Conservation (phyloP, 1,140 invertebrate species). For the Zaprionus kolodkinae region DNA sequence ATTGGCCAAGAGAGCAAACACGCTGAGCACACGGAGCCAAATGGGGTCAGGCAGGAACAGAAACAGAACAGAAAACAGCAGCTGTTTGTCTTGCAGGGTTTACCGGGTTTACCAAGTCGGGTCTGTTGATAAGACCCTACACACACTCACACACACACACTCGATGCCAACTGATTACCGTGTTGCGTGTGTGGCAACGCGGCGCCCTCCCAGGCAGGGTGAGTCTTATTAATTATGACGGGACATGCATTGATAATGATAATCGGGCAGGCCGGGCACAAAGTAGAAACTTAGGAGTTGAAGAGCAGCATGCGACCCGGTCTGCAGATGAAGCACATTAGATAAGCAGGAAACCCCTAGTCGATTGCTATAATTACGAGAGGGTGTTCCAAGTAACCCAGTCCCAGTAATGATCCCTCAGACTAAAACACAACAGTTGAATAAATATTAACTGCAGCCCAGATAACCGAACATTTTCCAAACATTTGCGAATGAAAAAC, state of each 20-base stretch:
- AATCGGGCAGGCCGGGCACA: conserved; percentile 37
- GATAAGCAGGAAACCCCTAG: conserved; percentile 43
- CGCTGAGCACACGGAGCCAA: not conserved
- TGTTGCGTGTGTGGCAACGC: conserved; percentile 55
- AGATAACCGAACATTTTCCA: not conserved
- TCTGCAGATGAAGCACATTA: conserved; percentile 58
- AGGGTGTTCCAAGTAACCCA: not conserved
- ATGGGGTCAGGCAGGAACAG: conserved; percentile 37
- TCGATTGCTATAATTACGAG: conserved; percentile 43
- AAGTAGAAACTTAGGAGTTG: conserved; percentile 1
- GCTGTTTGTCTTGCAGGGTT: conserved; percentile 59
- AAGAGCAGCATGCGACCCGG: conserved; percentile 30
- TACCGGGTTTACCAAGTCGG: conserved; percentile 7
- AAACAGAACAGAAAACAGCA: conserved; percentile 46
- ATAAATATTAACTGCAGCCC: not conserved
- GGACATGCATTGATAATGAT: conserved; percentile 76
- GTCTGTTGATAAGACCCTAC: conserved; percentile 59
- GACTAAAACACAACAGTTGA: conserved; percentile 7
- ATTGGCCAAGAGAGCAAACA: conserved; percentile 60
- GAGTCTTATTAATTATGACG: conserved; percentile 80
- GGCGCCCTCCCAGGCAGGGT: conserved; percentile 32
- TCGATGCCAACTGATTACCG: conserved; percentile 75
- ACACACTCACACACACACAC: too few relatives aligned
- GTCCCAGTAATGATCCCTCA: not conserved
- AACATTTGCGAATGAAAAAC: not conserved